These are phyloP conservation scores for Drosophila willistoni DNA, from an alignment of 1,140 invertebrate species.

Conservation along the genomic window DNA sequence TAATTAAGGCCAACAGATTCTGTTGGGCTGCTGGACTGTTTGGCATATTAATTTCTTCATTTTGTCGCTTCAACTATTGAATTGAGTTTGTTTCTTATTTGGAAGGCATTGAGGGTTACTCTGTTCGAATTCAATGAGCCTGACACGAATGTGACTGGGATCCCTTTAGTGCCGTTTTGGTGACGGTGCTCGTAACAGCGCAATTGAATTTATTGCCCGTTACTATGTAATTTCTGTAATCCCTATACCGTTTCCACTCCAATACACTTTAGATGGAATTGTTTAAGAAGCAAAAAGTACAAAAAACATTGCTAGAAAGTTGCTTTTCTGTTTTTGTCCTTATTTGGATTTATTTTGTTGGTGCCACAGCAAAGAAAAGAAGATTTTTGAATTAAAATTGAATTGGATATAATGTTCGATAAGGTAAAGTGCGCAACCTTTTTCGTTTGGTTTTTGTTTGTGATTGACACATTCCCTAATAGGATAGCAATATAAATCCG, in stretches of 20 bases:
- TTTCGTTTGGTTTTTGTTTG: too few relatives aligned
- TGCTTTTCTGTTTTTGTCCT: background rate
- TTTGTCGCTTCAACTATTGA: constrained; percentile 6
- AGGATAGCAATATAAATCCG: too few relatives aligned
- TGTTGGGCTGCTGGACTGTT: constrained; percentile 13
- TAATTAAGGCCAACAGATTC: constrained; percentile 10
- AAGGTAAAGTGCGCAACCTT: too few relatives aligned
- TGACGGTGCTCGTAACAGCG: constrained; percentile 41
- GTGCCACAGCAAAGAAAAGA: too few relatives aligned
- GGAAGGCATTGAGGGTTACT: background rate
- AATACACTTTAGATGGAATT: constrained; percentile 16
- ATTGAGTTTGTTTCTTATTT: background rate
- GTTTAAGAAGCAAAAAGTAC: background rate
- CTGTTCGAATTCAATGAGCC: constrained; percentile 39
- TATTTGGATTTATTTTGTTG: background rate
- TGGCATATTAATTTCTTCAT: constrained; percentile 61
- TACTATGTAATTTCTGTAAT: constrained; percentile 48
- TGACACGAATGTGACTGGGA: constrained; percentile 23
- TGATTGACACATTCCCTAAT: too few relatives aligned
- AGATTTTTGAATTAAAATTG: too few relatives aligned
- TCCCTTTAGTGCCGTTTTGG: constrained; percentile 21
- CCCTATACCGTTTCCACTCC: constrained; percentile 17
- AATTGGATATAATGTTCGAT: too few relatives aligned
- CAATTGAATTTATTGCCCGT: constrained; percentile 50
- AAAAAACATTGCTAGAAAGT: background rate